These are phyloP conservation scores for Campylomormyrus tamandua DNA, from an alignment of 2,113 vertebrate species.

Conservation along the genomic window DNA sequence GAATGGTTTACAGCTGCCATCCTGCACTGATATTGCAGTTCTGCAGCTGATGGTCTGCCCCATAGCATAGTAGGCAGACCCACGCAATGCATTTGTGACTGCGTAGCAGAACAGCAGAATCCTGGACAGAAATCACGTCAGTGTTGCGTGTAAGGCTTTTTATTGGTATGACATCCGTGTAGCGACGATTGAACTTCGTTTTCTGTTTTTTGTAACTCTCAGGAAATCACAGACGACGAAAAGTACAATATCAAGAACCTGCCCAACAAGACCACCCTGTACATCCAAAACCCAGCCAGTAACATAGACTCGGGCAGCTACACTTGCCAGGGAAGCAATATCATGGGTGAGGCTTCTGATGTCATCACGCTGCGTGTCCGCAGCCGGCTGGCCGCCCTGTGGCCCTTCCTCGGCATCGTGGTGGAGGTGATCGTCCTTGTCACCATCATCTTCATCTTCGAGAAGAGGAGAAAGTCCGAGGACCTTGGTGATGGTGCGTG, in stretches of 20 bases:
- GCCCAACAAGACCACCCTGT: slow-evolving; percentile 59
- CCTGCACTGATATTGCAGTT: not conserved
- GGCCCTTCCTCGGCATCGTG: slow-evolving; percentile 96
- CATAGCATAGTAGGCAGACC: not conserved
- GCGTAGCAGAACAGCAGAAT: not conserved
- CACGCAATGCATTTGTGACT: not conserved
- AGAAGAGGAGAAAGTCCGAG: slow-evolving; percentile 92
- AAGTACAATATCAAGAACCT: slow-evolving; percentile 62
- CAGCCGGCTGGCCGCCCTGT: slow-evolving; percentile 82
- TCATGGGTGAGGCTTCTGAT: not conserved
- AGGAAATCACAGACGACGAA: slow-evolving; percentile 38
- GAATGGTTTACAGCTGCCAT: not conserved
- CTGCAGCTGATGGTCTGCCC: not conserved
- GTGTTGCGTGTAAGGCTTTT: not conserved
- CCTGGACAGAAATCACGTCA: not conserved
- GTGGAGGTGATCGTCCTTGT: slow-evolving; percentile 87
- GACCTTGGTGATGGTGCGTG: slow-evolving; percentile 80
- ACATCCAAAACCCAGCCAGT: slow-evolving; percentile 57
- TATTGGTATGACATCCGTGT: not conserved
- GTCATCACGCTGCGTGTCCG: slow-evolving; percentile 71
- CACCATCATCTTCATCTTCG: slow-evolving; percentile 92
- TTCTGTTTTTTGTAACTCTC: not conserved
- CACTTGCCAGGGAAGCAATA: slow-evolving; percentile 59
- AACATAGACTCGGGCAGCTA: slow-evolving; percentile 66
- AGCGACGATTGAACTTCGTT: not conserved